phyloP scores from a whole-genome alignment of 2,113 vertebrate species.

The Sarotherodon lohbergeri region DNA sequence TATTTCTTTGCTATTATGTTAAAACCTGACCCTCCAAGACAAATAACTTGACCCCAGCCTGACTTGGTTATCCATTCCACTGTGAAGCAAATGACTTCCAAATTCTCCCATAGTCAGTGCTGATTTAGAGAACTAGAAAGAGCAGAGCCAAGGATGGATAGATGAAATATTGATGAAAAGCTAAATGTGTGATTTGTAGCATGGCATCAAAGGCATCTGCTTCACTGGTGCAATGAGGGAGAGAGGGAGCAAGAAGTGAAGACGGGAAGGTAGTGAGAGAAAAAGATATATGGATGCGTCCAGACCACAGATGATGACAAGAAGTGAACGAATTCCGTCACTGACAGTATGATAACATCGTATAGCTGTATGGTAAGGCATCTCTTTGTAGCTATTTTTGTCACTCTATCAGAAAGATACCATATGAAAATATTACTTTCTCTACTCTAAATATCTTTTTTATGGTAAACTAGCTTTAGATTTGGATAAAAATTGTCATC shows the following conservation, averaged over 20 bases:
- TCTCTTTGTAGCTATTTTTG: background rate
- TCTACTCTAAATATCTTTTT: background rate
- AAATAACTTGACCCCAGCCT: background rate
- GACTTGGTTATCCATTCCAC: background rate
- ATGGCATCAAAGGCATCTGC: slow-evolving; percentile 59
- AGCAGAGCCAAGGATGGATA: slow-evolving; percentile 38
- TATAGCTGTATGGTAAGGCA: background rate
- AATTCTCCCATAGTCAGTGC: slow-evolving; percentile 12
- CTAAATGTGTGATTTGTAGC: slow-evolving; percentile 72
- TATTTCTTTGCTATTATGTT: background rate
- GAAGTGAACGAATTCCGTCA: background rate
- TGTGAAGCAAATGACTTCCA: slow-evolving; percentile 22
- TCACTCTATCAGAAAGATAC: background rate
- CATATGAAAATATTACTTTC: background rate
- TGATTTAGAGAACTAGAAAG: slow-evolving; percentile 53
- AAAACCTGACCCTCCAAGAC: background rate
- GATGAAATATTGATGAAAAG: slow-evolving; percentile 78
- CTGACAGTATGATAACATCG: background rate
- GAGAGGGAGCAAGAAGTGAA: background rate
- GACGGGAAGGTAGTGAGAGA: background rate
- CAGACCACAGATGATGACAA: background rate
- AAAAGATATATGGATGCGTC: background rate
- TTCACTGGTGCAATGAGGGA: slow-evolving; percentile 17
- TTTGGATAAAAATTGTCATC: background rate
- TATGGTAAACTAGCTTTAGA: background rate